Evolutionary conservation across 2,888 invertebrate genomes (phyloP).

Genomic region (Epinotia bilunana): DNA sequence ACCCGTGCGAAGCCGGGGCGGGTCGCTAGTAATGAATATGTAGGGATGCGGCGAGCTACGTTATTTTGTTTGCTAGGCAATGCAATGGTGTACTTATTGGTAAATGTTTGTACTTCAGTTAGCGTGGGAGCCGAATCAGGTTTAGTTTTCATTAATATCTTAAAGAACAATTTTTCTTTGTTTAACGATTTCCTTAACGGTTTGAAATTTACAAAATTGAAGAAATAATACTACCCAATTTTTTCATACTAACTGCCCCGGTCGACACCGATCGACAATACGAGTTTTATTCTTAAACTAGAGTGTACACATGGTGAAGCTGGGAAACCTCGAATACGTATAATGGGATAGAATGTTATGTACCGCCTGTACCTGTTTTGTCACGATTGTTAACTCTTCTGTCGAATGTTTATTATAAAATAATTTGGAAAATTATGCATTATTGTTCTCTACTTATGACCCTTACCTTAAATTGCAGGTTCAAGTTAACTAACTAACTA

Average conservation of each 20-base stretch:
- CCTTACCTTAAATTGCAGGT: neutral
- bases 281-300: too few relatives aligned
- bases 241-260: too few relatives aligned
- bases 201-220: too few relatives aligned
- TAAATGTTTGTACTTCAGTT: slow-evolving; percentile 29
- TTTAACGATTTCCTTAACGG: neutral
- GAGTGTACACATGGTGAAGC: too few relatives aligned
- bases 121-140: slow-evolving; percentile 15
- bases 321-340: neutral
- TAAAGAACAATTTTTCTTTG: neutral
- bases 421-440: neutral
- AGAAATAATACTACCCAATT: too few relatives aligned
- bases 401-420: neutral
- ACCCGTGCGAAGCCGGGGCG: too few relatives aligned
- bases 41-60: neutral
- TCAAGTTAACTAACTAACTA: too few relatives aligned
- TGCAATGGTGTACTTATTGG: slow-evolving; percentile 4
- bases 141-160: slow-evolving; percentile 8
- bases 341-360: neutral
- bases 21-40: slow-evolving; percentile 3
- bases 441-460: neutral
- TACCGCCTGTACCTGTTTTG: neutral
- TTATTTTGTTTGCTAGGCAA: slow-evolving; percentile 20
- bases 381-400: neutral
- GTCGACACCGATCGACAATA: too few relatives aligned